Conservation (phyloP, 2,113 vertebrate species). For the Hydropotes inermis region DNA sequence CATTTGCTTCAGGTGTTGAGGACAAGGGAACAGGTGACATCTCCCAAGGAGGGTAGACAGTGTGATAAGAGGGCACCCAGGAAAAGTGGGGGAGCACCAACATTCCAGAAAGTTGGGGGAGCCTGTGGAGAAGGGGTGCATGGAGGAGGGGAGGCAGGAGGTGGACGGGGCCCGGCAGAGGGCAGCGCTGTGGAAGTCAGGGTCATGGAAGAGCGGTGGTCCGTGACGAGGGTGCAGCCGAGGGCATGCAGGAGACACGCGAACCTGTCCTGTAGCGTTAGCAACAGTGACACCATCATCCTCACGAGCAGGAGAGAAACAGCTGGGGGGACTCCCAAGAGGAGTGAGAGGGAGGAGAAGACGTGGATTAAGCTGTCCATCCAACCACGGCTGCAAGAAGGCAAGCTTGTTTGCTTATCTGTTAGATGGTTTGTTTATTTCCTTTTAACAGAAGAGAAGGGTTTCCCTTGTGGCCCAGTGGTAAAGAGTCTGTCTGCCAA, state of each 20-base stretch:
- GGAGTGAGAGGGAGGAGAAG: not conserved
- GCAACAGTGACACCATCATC: not conserved
- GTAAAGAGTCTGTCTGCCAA: not conserved
- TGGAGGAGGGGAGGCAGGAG: not conserved
- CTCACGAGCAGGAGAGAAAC: not conserved
- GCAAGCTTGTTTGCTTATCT: not conserved
- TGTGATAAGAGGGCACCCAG: not conserved
- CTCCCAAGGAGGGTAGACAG: not conserved
- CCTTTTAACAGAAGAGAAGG: not conserved
- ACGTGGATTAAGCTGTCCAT: not conserved
- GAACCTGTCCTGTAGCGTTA: not conserved
- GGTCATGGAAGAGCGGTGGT: not conserved
- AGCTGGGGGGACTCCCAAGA: not conserved
- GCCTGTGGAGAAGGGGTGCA: not conserved
- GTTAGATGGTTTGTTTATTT: not conserved
- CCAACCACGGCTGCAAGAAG: not conserved
- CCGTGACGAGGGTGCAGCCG: not conserved
- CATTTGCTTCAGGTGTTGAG: not conserved
- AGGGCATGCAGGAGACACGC: fast-evolving
- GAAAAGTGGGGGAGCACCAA: not conserved
- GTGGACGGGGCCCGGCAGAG: not conserved
- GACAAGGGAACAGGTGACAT: not conserved
- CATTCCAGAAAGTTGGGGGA: not conserved
- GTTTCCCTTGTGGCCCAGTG: not conserved
- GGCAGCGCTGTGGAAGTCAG: fast-evolving